phyloP scores from a whole-genome alignment of 2,113 vertebrate genomes.

The Mesitornis unicolor region DNA sequence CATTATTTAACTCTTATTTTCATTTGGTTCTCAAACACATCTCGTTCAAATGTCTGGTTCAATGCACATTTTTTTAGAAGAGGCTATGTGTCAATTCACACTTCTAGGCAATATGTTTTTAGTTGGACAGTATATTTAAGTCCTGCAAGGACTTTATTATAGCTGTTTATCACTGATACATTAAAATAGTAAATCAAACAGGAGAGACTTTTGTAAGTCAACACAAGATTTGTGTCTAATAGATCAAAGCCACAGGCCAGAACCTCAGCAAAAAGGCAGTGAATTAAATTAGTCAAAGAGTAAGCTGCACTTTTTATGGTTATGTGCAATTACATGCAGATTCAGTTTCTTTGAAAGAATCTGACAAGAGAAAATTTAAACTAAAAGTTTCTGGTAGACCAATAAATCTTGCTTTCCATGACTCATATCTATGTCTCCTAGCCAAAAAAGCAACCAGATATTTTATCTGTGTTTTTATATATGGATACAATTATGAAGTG shows the following conservation, averaged over 20 bases:
- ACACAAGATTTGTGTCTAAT: slow-evolving; percentile 18
- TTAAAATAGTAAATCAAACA: slow-evolving; percentile 50
- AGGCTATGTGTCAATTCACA: not conserved
- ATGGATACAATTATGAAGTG: not conserved
- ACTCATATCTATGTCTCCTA: slow-evolving; percentile 14
- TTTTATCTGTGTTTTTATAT: not conserved
- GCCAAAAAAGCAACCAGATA: slow-evolving; percentile 10
- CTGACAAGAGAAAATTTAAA: slow-evolving; percentile 54
- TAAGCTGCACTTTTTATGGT: not conserved
- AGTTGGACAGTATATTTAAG: not conserved
- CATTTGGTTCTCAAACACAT: not conserved
- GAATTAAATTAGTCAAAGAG: slow-evolving; percentile 35
- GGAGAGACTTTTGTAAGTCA: not conserved
- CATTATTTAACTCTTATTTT: not conserved
- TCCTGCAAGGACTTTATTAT: not conserved
- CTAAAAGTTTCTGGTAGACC: slow-evolving; percentile 26
- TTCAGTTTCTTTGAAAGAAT: slow-evolving; percentile 32
- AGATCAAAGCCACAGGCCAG: slow-evolving; percentile 14
- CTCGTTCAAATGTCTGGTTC: not conserved
- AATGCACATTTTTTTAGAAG: not conserved
- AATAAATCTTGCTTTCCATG: slow-evolving; percentile 48
- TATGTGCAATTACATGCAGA: slow-evolving; percentile 22
- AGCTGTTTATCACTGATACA: slow-evolving; percentile 9
- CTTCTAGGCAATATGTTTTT: not conserved
- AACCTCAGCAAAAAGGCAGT: not conserved